Base-by-base conservation (phyloP, 30 jellyfish, hydroid and myxozoan genomes). In the Nemopilema nomurai region DNA sequence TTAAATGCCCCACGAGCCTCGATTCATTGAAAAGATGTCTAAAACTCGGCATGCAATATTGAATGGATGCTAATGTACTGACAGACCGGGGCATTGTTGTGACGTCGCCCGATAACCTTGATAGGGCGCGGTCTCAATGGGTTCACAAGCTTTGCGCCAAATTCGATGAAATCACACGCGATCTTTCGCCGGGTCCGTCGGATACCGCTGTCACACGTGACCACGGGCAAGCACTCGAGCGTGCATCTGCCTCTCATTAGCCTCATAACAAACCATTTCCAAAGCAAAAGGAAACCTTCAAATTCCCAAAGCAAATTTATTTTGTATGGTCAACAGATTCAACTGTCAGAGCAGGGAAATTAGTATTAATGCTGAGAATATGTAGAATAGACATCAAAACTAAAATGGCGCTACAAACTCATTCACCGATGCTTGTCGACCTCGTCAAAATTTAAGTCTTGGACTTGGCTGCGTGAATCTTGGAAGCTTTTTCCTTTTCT, bases 151-250 rank as follows among this genome's bases (percentile, higher is more conserved):
- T 41, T 3, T 41, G 57, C 9, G 57, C 6, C 57, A 1, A 4
- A 13, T 49, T 28, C 51, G 72, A 23, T 71, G 68, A 16, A 8
- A 71, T 71, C 84, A 49, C 26, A 51, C 16, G 19, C 51, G 25
- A 51, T 16, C 28, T 29, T 49, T 74, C 41, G 84, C 67, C 51
- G 32, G 18, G 51, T 33, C 4, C 23, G 84, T 29, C 30, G 41
- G 19, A 8, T 28, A 25, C 63, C 0, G 49, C 21, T 70, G 71
- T 20, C 84, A 41, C 41, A 79, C 89, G 71, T 79, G 89, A 79
- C 89, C 80, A 71, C 49, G 32, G 67, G 71, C 51, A 51, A 7
- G 32, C 91, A 71, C 1, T 62, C 51, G 84, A 82, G 85, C 91
- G 81, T 82, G 79, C 74, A 28, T 65, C 19, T 80, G 82, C 16